Evolutionary conservation across 2,888 invertebrate species (phyloP), one percentile per base, ranked within the genome.

Genomic region (Periphyllus acericola): DNA sequence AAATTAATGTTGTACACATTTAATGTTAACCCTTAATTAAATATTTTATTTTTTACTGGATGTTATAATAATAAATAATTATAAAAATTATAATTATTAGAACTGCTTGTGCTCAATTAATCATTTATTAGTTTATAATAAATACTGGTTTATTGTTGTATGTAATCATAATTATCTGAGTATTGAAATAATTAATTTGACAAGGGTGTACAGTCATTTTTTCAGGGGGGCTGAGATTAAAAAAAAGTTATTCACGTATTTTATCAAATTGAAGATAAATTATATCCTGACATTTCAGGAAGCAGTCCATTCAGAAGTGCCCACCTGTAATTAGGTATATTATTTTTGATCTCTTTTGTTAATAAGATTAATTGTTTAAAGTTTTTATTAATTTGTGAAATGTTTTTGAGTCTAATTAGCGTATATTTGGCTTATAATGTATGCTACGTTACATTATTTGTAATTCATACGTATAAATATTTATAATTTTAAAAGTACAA

Each of bases 71-170:
- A 11, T 83, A 71, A 71, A 14, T 72, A n/a, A 76, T 40, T 34
- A 52, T 29, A 60, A 34, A n/a, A 29, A 29, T 40, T 83, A 40
- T 60, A 36, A 83, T 60, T 60, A 84, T 84, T 66, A 84, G 66
- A 84, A 84, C 46, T 84, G 76, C 32, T 84, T 84, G n/a, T 84
- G 76, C 84, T 84, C 76, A 84, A 84, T 32, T 66, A 46, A 46
- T 66, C n/a, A n/a, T 55, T 34, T 6, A 71, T 36, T 85, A 68
- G 34, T 68, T 68, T 2, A 78, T 71, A 55, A 19, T 36, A 71
- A 79, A 71, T 71, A 79, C 46, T 8, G n/a, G 46, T 34, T 85
- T 46, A 68, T n/a, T 34, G 14, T 29, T 71, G 6, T 71, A 55
- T 34, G 34, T 21, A 66, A 76, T 85, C 36, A 55, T 71, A 85